A percentile compares a stretch with the other conserved stretches of the same genome.
Evolutionary conservation across 2,113 vertebrate genomes (phyloP).

Genomic region (Oncorhynchus kisutch): DNA sequence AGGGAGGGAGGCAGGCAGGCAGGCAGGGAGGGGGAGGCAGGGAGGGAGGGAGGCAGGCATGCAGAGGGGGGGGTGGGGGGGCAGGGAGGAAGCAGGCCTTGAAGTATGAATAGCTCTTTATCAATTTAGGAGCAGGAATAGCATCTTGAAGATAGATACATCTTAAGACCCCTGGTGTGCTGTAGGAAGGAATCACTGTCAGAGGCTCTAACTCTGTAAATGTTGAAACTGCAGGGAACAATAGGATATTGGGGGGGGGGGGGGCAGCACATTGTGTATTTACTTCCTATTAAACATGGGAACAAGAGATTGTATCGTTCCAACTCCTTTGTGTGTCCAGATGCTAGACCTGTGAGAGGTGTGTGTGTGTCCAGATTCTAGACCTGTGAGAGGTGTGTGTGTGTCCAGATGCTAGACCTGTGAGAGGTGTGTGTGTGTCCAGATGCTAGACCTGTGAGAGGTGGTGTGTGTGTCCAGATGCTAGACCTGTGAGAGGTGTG

Average conservation of each 20-base stretch:
- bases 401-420: too few species aligned
- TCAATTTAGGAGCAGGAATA: constrained; percentile 13
- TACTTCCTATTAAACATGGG: too few species aligned
- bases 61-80: fast-evolving
- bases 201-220: neutral
- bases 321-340: too few species aligned
- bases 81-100: neutral
- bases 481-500: too few species aligned
- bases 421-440: too few species aligned
- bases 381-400: too few species aligned
- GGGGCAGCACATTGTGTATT: too few species aligned
- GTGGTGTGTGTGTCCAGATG: too few species aligned
- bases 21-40: neutral
- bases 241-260: neutral
- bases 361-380: too few species aligned
- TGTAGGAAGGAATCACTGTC: neutral
- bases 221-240: neutral
- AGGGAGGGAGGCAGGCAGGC: too few species aligned
- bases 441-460: neutral
- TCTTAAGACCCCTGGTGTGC: neutral
- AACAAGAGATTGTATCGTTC: too few species aligned
- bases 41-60: too few species aligned
- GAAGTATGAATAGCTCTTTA: constrained; percentile 14
- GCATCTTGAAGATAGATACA: neutral
- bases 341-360: neutral